phyloP scores from a whole-genome alignment of 2,888 invertebrate species.

The Drepanosiphum platanoidis region DNA sequence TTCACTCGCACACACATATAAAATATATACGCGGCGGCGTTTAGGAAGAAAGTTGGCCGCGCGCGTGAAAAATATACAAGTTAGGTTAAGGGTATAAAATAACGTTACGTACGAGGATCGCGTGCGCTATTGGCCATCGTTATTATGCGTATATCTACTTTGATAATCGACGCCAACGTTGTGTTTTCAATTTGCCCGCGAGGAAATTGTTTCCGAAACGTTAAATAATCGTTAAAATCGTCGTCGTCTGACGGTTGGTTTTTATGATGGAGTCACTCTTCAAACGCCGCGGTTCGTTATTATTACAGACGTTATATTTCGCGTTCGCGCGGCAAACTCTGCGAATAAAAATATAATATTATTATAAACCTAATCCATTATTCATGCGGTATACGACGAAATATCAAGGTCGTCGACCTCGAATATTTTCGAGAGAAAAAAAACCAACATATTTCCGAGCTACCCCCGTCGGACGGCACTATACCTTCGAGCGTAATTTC shows the following conservation, averaged over 20 bases:
- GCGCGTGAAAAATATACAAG: not conserved
- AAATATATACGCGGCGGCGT: no score
- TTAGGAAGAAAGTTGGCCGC: no score
- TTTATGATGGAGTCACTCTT: not conserved
- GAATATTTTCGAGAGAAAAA: not conserved
- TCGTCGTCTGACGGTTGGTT: not conserved
- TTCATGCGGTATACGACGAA: not conserved
- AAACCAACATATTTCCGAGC: not conserved
- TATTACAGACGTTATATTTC: not conserved
- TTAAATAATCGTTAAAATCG: not conserved
- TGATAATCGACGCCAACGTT: not conserved
- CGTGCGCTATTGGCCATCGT: not conserved
- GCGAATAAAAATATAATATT: not conserved
- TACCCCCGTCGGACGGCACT: not conserved
- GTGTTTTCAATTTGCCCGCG: not conserved
- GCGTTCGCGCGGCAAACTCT: not conserved
- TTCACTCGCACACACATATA: no score
- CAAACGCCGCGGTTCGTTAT: not conserved
- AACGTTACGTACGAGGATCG: not conserved
- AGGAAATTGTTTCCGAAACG: not conserved
- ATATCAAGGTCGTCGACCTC: slow-evolving; percentile 11
- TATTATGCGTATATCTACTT: not conserved
- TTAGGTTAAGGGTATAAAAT: not conserved
- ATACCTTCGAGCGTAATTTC: not conserved
- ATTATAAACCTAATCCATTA: slow-evolving; percentile 1